These are phyloP conservation scores for Trichonephila clavata DNA, from an alignment of 1,140 invertebrate species.

Conservation along the genomic window DNA sequence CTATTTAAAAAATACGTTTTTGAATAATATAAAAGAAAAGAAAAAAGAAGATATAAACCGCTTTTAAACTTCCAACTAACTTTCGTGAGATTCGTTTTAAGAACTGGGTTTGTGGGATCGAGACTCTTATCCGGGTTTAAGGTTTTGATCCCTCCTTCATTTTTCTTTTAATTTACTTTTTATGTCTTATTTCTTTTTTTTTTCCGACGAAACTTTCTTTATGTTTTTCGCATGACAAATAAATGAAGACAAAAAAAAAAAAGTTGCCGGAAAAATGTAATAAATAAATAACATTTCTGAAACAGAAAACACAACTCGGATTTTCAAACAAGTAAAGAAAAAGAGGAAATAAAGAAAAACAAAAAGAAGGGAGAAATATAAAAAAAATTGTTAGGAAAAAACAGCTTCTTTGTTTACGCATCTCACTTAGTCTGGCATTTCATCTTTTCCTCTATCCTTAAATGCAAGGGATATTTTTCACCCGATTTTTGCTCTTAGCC, in stretches of 20 bases:
- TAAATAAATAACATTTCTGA: conserved; percentile 51
- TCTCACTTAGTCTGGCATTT: conserved; percentile 74
- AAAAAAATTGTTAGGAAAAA: conserved; percentile 61
- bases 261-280: conserved; percentile 2
- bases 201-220: conserved; percentile 42
- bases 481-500: conserved; percentile 71
- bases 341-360: background rate
- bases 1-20: too few species aligned
- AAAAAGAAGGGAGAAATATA: background rate
- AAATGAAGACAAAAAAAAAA: conserved; percentile 53
- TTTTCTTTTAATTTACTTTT: background rate
- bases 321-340: background rate
- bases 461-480: conserved; percentile 73
- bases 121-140: background rate
- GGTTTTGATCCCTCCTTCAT: background rate
- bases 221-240: conserved; percentile 29
- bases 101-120: background rate
- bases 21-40: too few species aligned
- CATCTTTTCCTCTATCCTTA: conserved; percentile 69
- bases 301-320: conserved; percentile 51
- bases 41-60: background rate
- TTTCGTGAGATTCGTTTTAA: background rate
- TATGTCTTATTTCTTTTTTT: conserved; percentile 13
- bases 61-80: background rate
- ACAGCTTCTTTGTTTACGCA: conserved; percentile 70